phyloP scores from a whole-genome alignment of 2,113 vertebrate genomes.

The Xyrauchen texanus region DNA sequence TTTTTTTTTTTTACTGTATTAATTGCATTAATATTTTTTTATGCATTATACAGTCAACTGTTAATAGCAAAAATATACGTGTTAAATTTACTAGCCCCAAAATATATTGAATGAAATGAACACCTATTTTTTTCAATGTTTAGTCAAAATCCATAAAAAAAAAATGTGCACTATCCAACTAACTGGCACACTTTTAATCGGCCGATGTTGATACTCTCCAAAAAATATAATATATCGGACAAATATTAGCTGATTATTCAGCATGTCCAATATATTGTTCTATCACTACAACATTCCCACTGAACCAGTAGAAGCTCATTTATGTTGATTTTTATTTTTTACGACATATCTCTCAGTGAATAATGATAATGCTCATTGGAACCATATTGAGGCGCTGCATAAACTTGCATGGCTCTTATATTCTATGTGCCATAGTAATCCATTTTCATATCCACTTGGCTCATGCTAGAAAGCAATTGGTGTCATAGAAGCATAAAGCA shows the following conservation, averaged over 20 bases:
- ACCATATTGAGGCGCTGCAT: constrained; percentile 23
- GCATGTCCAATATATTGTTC: background rate
- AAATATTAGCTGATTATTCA: constrained; percentile 18
- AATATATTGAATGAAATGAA: too few relatives aligned
- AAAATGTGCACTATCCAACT: too few relatives aligned
- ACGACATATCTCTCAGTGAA: constrained; percentile 33
- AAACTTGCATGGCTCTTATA: constrained; percentile 9
- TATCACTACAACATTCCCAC: constrained; percentile 17
- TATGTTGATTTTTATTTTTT: constrained; percentile 28
- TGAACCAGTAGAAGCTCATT: constrained; percentile 13
- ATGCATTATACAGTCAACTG: too few relatives aligned
- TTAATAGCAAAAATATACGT: too few relatives aligned
- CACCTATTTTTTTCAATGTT: too few relatives aligned
- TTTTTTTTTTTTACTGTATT: too few relatives aligned
- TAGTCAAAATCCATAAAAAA: too few relatives aligned
- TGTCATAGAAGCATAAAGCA: background rate
- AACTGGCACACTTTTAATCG: too few relatives aligned
- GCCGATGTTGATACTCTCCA: too few relatives aligned
- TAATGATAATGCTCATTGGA: constrained; percentile 16
- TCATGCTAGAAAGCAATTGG: constrained; percentile 4
- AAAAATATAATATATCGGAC: background rate
- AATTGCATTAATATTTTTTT: too few relatives aligned
- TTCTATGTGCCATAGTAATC: constrained; percentile 16
- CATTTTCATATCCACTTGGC: constrained; percentile 23
- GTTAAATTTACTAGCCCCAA: too few relatives aligned